A percentile compares a stretch with the other conserved stretches of the same genome.
phyloP scores from a whole-genome alignment of 2,888 invertebrate species.

The Nasonia oneida region DNA sequence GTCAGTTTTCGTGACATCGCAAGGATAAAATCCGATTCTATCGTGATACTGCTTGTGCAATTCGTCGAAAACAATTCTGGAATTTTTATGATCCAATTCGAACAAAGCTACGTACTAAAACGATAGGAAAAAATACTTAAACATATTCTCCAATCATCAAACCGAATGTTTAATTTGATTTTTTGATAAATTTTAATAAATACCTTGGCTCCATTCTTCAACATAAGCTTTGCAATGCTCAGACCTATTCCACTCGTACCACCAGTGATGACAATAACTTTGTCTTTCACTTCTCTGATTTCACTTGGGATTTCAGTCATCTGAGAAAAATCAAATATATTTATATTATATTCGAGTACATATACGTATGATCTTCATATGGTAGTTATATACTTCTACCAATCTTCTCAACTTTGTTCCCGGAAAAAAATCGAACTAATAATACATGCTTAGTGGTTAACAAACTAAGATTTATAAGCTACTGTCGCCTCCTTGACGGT shows the following conservation, averaged over 20 bases:
- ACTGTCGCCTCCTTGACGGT: too few relatives aligned
- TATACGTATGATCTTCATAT: too few relatives aligned
- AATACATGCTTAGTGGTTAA: too few relatives aligned
- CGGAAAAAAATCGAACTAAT: too few relatives aligned
- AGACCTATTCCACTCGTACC: constrained; percentile 81
- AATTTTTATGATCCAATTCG: constrained; percentile 75
- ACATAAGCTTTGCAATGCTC: constrained; percentile 78
- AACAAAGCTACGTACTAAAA: constrained; percentile 74
- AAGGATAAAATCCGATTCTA: constrained; percentile 79
- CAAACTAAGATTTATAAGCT: too few relatives aligned
- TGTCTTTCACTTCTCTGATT: constrained; percentile 66
- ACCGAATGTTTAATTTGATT: too few relatives aligned
- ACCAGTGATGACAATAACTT: constrained; percentile 79
- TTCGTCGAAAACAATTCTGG: constrained; percentile 77
- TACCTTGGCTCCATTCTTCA: constrained; percentile 78
- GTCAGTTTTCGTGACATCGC: constrained; percentile 78
- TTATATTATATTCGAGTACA: too few relatives aligned
- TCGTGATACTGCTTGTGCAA: constrained; percentile 79
- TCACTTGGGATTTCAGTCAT: too few relatives aligned
- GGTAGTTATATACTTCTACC: too few relatives aligned
- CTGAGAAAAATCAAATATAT: background rate
- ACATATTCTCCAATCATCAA: too few relatives aligned
- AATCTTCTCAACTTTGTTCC: too few relatives aligned
- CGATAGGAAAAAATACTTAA: background rate
- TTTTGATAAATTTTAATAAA: background rate